Evolutionary conservation across 2,797 vertebrate genomes (phyloP).

Genomic region (Catostomus latipinnis): DNA sequence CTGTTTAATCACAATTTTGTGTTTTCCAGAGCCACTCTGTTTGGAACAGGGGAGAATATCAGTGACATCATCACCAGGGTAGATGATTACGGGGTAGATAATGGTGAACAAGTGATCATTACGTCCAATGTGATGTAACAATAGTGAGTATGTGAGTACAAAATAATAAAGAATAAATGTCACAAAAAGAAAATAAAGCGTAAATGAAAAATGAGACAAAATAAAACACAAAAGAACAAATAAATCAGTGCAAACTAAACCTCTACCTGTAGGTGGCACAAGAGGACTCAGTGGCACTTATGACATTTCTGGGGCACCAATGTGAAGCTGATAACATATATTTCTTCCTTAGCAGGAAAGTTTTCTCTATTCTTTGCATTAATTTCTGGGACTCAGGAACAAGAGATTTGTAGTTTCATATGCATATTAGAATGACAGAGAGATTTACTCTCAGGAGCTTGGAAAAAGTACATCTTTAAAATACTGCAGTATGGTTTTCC

Average conservation of each 20-base stretch:
- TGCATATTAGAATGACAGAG: slow-evolving; percentile 7
- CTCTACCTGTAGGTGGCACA: slow-evolving; percentile 66
- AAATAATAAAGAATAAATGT: neutral
- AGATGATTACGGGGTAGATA: neutral
- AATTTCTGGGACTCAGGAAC: neutral
- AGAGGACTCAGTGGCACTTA: slow-evolving; percentile 48
- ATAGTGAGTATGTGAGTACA: neutral
- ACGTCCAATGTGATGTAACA: neutral
- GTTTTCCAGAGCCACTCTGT: no score
- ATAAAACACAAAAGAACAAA: neutral
- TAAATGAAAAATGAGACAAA: no score
- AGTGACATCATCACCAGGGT: neutral
- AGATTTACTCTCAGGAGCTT: slow-evolving; percentile 8
- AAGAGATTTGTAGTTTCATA: neutral
- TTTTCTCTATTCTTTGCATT: neutral
- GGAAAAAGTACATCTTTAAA: slow-evolving; percentile 23
- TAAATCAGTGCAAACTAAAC: neutral
- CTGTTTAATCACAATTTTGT: no score
- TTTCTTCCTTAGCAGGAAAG: neutral
- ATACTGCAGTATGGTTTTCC: slow-evolving; percentile 14
- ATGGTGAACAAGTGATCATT: neutral
- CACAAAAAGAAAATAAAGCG: neutral
- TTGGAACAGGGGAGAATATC: no score
- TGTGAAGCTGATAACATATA: slow-evolving; percentile 8
- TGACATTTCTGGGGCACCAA: neutral